Percentiles rank a stretch among this genome's conserved stretches.
These are phyloP conservation scores for Kryptolebias marmoratus DNA, from an alignment of 2,113 vertebrate genomes.

Conservation along the genomic window DNA sequence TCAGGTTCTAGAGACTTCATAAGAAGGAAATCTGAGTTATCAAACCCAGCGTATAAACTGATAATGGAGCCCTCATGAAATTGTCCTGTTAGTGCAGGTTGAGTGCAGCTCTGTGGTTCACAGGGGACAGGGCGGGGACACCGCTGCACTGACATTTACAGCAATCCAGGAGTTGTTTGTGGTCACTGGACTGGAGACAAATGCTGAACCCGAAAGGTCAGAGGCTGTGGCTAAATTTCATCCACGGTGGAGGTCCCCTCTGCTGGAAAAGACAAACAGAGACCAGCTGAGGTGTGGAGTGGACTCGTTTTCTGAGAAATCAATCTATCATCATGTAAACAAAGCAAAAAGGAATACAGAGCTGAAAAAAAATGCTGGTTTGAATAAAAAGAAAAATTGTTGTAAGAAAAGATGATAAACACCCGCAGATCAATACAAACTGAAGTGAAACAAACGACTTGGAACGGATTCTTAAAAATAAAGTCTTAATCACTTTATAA, in stretches of 20 bases:
- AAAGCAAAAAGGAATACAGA: slow-evolving; percentile 48
- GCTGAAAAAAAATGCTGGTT: slow-evolving; percentile 28
- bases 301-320: slow-evolving; percentile 59
- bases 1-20: slow-evolving; percentile 22
- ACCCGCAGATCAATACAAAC: slow-evolving; percentile 41
- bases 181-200: slow-evolving; percentile 80
- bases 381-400: neutral
- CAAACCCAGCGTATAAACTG: slow-evolving; percentile 48
- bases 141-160: slow-evolving; percentile 78
- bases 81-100: slow-evolving; percentile 74
- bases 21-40: slow-evolving; percentile 49
- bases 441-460: slow-evolving; percentile 41
- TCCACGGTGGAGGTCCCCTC: slow-evolving; percentile 72
- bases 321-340: slow-evolving; percentile 66
- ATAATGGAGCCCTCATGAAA: slow-evolving; percentile 67
- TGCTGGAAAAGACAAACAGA: slow-evolving; percentile 81
- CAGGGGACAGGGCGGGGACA: slow-evolving; percentile 63
- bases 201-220: slow-evolving; percentile 70
- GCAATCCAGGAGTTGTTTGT: slow-evolving; percentile 78
- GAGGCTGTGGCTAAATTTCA: slow-evolving; percentile 75
- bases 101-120: slow-evolving; percentile 69
- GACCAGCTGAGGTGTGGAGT: slow-evolving; percentile 68
- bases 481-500: slow-evolving; percentile 65
- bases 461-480: slow-evolving; percentile 66
- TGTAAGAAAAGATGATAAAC: slow-evolving; percentile 6